Evolutionary conservation across 2,888 invertebrate species (phyloP).

Genomic region (Pristionchus japonicus): DNA sequence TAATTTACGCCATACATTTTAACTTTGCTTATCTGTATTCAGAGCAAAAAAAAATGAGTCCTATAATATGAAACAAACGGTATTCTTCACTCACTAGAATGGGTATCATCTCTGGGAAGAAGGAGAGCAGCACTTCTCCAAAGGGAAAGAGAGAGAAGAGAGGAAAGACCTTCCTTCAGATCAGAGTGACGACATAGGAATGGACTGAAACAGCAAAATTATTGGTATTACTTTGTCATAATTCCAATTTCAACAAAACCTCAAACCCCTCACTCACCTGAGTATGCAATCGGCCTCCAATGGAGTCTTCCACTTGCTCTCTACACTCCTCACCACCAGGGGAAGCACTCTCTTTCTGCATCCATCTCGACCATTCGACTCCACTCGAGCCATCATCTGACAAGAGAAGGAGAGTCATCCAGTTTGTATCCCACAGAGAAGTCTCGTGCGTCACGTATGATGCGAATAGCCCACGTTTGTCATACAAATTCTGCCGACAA

Average conservation of each 20-base stretch:
- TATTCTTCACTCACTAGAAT: background rate
- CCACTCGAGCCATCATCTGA: slow-evolving; percentile 34
- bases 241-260: background rate
- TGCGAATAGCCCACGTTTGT: background rate
- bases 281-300: slow-evolving; percentile 29
- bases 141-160: background rate
- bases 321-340: slow-evolving; percentile 33
- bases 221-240: background rate
- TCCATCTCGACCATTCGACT: slow-evolving; percentile 35
- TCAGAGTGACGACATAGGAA: slow-evolving; percentile 54
- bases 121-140: slow-evolving; percentile 44
- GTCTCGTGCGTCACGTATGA: background rate
- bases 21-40: too few species aligned
- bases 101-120: slow-evolving; percentile 2
- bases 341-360: slow-evolving; percentile 32
- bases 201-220: slow-evolving; percentile 47
- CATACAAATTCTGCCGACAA: too few species aligned
- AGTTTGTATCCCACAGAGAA: background rate
- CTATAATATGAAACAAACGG: background rate
- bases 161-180: slow-evolving; percentile 48
- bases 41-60: too few species aligned
- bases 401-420: background rate
- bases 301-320: background rate
- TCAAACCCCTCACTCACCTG: background rate
- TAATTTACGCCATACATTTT: too few species aligned